Evolutionary conservation across 2,888 invertebrate species (phyloP), one percentile per base, ranked within the genome.

Genomic region (Eilema griseolum): DNA sequence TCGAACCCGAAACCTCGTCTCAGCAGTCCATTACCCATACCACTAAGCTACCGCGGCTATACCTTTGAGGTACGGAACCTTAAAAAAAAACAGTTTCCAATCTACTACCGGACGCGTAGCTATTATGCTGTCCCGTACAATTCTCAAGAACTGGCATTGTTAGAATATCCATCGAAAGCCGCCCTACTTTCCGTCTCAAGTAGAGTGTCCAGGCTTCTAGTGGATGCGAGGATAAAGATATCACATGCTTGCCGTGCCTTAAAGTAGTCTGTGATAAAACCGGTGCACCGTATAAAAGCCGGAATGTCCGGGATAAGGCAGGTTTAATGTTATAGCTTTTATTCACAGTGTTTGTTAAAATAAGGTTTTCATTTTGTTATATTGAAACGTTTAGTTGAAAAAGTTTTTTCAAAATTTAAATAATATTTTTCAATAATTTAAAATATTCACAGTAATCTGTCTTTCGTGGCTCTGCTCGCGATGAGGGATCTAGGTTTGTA

Each of bases 81-180:
- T n/a, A n/a, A n/a, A n/a, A n/a, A 66, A 80, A 81, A 57, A 69
- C 66, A 67, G 66, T 76, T 79, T 78, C 69, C 80, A 74, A 78
- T 81, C 76, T 69, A 41, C 71, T 74, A 75, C 63, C 75, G 20
- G 78, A 67, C 59, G 75, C 69, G 72, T 56, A 61, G 61, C 73
- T 66, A 81, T 78, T 75, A 81, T 75, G 66, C 72, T 79, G 75
- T 76, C 72, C 68, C 66, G 52, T 64, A 75, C 79, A 76, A 81
- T 79, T 71, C 73, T 74, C 69, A 71, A 76, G 82, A 79, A 72
- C 71, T 72, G 28, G 75, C 67, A 80, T 81, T 81, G 81, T 81
- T 76, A 74, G 67, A 71, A 72, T 79, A 74, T 81, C 67, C 73
- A 81, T 81, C 81, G 77, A 73, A 77, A 79, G 74, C 70, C 60